Conservation (phyloP, 2,113 vertebrate genomes). For the Xenopus borealis region DNA sequence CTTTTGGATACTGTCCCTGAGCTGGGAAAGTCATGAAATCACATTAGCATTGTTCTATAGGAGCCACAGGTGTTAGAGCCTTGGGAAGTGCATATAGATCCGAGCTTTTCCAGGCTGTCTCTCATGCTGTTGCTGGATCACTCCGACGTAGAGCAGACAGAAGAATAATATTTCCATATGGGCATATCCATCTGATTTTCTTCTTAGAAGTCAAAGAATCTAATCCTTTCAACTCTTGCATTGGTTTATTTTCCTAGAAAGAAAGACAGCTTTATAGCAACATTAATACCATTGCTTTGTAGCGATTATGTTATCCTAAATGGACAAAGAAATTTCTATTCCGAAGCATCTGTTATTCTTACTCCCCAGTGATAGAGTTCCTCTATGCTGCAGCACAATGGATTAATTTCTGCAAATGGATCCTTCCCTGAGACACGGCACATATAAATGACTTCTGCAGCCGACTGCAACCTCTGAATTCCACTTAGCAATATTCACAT, state of each 20-base stretch:
- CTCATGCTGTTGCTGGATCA: slow-evolving; percentile 19
- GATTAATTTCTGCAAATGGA: too few relatives aligned
- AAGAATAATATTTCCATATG: slow-evolving; percentile 30
- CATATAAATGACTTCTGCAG: too few relatives aligned
- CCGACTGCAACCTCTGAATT: too few relatives aligned
- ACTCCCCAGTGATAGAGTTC: too few relatives aligned
- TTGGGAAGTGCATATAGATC: not conserved
- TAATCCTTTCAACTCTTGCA: slow-evolving; percentile 20
- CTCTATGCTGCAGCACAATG: too few relatives aligned
- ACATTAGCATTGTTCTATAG: not conserved
- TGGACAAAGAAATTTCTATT: too few relatives aligned
- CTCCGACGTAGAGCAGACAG: slow-evolving; percentile 8
- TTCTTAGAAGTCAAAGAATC: slow-evolving; percentile 5
- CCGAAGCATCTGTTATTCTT: too few relatives aligned
- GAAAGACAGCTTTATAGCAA: slow-evolving; percentile 2
- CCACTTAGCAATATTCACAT: too few relatives aligned
- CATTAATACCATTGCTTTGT: not conserved
- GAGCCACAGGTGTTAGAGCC: not conserved
- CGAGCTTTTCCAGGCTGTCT: not conserved
- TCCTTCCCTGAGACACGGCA: too few relatives aligned
- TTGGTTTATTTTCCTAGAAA: slow-evolving; percentile 14
- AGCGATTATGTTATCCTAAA: too few relatives aligned
- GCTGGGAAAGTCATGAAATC: too few relatives aligned
- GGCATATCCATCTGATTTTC: slow-evolving; percentile 15
- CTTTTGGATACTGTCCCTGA: too few relatives aligned